Evolutionary conservation across 2,888 invertebrate species (phyloP).

Genomic region (Teinopalpus imperialis): DNA sequence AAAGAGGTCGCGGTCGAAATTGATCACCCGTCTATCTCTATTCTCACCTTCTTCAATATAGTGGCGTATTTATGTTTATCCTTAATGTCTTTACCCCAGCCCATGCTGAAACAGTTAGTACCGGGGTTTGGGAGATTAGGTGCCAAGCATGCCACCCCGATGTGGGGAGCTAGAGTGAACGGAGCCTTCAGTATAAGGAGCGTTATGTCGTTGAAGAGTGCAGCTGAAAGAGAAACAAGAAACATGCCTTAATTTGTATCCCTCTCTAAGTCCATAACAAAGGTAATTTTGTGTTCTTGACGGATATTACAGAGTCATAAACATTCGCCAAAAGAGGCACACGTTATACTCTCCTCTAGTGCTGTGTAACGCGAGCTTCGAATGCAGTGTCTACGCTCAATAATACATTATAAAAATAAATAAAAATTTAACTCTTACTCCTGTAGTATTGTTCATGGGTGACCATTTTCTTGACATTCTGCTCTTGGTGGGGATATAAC

Average conservation of each 20-base stretch:
- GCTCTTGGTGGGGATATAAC: slow-evolving; percentile 83
- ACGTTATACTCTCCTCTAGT: too few relatives aligned
- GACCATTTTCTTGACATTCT: slow-evolving; percentile 75
- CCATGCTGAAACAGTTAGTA: slow-evolving; percentile 34
- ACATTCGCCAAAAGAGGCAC: too few relatives aligned
- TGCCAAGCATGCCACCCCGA: slow-evolving; percentile 31
- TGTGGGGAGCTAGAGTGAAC: slow-evolving; percentile 29
- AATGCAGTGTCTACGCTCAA: too few relatives aligned
- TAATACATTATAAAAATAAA: neutral
- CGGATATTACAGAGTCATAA: too few relatives aligned
- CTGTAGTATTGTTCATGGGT: slow-evolving; percentile 76
- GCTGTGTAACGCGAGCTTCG: too few relatives aligned
- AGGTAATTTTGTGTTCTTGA: too few relatives aligned
- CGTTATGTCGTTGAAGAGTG: slow-evolving; percentile 27
- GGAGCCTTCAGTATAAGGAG: slow-evolving; percentile 29
- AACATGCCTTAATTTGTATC: too few relatives aligned
- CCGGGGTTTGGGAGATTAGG: slow-evolving; percentile 11
- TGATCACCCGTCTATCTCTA: too few relatives aligned
- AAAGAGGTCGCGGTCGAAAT: too few relatives aligned
- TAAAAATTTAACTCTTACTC: slow-evolving; percentile 23
- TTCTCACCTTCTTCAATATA: slow-evolving; percentile 33
- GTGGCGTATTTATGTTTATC: slow-evolving; percentile 19
- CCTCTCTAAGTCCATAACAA: too few relatives aligned
- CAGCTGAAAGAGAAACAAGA: slow-evolving; percentile 19
- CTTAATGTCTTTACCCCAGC: slow-evolving; percentile 31